Evolutionary conservation across 2,888 invertebrate species (phyloP).

Genomic region (Chironomus tentans): DNA sequence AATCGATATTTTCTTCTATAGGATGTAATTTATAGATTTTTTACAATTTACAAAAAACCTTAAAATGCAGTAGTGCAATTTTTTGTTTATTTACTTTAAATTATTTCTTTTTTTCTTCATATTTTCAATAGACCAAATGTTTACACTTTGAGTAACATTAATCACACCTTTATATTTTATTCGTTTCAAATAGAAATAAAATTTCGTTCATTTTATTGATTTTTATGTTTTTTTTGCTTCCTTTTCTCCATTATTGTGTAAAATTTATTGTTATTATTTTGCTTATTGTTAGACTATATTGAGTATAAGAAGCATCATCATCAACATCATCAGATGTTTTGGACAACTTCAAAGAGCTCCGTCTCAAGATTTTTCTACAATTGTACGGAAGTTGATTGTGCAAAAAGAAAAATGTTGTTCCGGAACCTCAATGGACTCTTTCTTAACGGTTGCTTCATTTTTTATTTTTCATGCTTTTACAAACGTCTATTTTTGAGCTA

Average conservation of each 20-base stretch:
- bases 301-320: neutral
- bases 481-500: neutral
- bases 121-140: neutral
- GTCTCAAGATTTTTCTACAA: neutral
- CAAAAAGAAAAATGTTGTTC: conserved; percentile 1
- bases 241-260: neutral
- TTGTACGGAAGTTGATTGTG: conserved; percentile 10
- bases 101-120: too few relatives aligned
- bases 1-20: neutral
- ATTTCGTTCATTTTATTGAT: neutral
- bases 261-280: neutral
- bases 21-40: too few relatives aligned
- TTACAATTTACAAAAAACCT: too few relatives aligned
- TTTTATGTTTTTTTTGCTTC: neutral
- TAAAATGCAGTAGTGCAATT: too few relatives aligned
- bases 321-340: neutral
- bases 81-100: too few relatives aligned
- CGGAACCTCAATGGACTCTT: neutral
- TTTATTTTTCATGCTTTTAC: neutral
- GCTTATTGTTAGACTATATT: neutral
- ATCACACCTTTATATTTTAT: neutral
- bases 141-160: neutral
- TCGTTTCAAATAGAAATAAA: neutral
- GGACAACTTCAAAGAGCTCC: conserved; percentile 8
- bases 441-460: neutral